Evolutionary conservation across 2,888 invertebrate species (phyloP).

Genomic region (Octodonta nipae): DNA sequence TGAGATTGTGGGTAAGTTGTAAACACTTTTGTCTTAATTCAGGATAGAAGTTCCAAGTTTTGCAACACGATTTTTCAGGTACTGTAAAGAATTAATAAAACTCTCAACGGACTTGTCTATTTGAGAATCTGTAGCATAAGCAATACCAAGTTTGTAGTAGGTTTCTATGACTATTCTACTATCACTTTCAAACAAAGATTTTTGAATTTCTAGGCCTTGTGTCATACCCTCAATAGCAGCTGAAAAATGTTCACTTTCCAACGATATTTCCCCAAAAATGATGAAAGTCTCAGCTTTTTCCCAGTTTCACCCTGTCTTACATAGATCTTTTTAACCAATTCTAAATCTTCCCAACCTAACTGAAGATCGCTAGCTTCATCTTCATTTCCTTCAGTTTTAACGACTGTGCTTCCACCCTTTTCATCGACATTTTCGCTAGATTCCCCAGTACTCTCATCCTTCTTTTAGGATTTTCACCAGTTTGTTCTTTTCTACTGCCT

Average conservation of each 20-base stretch:
- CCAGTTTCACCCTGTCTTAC: slow-evolving; percentile 44
- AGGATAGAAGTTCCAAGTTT: slow-evolving; percentile 12
- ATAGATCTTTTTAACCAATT: slow-evolving; percentile 74
- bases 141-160: slow-evolving; percentile 81
- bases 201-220: slow-evolving; percentile 42
- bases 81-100: slow-evolving; percentile 59
- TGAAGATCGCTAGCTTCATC: slow-evolving; percentile 55
- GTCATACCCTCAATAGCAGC: slow-evolving; percentile 72
- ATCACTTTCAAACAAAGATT: slow-evolving; percentile 42
- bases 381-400: slow-evolving; percentile 15
- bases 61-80: slow-evolving; percentile 47
- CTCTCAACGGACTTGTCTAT: slow-evolving; percentile 68
- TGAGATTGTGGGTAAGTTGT: slow-evolving; percentile 66
- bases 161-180: slow-evolving; percentile 68
- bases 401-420: too few relatives aligned
- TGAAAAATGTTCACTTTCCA: slow-evolving; percentile 80
- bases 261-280: slow-evolving; percentile 77
- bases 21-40: too few relatives aligned
- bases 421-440: too few relatives aligned
- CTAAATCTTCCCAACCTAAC: slow-evolving; percentile 89
- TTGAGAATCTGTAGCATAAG: slow-evolving; percentile 61
- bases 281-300: slow-evolving; percentile 67
- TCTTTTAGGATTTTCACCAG: too few relatives aligned
- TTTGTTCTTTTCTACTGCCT: too few relatives aligned
- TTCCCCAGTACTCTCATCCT: too few relatives aligned